Conservation (phyloP, 2,888 invertebrate genomes). For the Microctonus hyperodae region DNA sequence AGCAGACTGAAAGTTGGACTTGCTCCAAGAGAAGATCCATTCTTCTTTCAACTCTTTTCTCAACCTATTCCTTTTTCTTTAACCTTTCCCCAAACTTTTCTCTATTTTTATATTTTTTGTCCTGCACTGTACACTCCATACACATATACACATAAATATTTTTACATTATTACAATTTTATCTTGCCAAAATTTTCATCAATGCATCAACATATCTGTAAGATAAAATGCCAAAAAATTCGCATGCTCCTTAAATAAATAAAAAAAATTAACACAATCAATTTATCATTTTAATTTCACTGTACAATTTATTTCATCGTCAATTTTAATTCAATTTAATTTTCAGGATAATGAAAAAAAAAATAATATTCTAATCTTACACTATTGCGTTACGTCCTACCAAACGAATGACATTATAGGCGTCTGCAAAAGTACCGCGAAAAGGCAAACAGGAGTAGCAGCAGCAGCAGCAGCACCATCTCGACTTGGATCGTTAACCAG, state of each 20-base stretch:
- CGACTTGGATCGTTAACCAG: constrained; percentile 13
- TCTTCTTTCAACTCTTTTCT: constrained; percentile 3
- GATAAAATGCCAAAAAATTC: background rate
- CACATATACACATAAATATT: background rate
- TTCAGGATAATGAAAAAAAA: background rate
- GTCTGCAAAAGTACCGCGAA: background rate
- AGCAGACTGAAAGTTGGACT: constrained; percentile 27
- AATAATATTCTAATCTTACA: background rate
- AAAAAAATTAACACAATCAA: background rate
- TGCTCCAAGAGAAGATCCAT: constrained; percentile 24
- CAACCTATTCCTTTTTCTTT: background rate
- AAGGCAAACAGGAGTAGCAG: background rate
- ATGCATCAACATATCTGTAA: constrained; percentile 15
- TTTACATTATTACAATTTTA: background rate
- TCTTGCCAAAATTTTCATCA: background rate
- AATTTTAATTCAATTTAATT: background rate
- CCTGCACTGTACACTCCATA: background rate
- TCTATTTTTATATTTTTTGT: background rate
- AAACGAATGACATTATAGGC: background rate
- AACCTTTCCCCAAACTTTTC: constrained; percentile 1
- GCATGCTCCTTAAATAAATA: background rate
- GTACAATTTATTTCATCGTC: background rate
- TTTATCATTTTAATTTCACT: background rate
- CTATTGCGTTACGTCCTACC: background rate
- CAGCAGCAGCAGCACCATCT: too few relatives aligned